phyloP scores from a whole-genome alignment of 1,140 invertebrate species.

The Drusus annulatus region DNA sequence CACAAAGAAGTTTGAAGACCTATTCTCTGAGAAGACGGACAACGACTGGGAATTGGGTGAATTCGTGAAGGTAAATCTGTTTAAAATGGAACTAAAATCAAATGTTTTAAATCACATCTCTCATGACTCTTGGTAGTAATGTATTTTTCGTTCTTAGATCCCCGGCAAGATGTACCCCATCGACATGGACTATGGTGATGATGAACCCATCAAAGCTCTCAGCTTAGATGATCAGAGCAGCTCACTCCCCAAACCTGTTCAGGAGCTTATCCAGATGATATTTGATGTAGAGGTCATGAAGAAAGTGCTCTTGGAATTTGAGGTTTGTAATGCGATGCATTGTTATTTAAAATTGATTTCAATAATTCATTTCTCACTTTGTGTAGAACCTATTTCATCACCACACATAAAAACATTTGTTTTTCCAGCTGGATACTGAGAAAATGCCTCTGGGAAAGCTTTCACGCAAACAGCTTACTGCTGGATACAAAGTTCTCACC shows the following conservation, averaged over 20 bases:
- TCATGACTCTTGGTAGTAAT: not conserved
- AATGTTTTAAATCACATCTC: not conserved
- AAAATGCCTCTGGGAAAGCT: constrained; percentile 99
- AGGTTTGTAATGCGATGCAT: constrained; percentile 70
- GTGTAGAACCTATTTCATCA: no score
- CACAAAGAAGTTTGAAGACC: constrained; percentile 75
- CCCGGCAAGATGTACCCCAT: constrained; percentile 90
- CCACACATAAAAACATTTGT: not conserved
- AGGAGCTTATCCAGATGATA: constrained; percentile 88
- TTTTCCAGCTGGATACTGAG: constrained; percentile 86
- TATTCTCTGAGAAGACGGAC: constrained; percentile 89
- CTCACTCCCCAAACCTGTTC: constrained; percentile 82
- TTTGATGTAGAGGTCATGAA: constrained; percentile 96
- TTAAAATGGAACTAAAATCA: not conserved
- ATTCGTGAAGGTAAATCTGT: constrained; percentile 80
- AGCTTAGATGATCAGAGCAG: constrained; percentile 72
- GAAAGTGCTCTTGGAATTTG: constrained; percentile 93
- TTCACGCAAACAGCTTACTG: constrained; percentile 91
- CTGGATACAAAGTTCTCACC: constrained; percentile 86
- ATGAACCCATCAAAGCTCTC: constrained; percentile 61
- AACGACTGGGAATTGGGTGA: constrained; percentile 82
- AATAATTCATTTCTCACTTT: no score
- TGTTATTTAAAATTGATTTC: no score
- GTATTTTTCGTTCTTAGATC: constrained; percentile 60
- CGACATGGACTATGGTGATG: constrained; percentile 90